Base-by-base conservation (phyloP, 2,797 vertebrate species). In the Nannoperca obscura region DNA sequence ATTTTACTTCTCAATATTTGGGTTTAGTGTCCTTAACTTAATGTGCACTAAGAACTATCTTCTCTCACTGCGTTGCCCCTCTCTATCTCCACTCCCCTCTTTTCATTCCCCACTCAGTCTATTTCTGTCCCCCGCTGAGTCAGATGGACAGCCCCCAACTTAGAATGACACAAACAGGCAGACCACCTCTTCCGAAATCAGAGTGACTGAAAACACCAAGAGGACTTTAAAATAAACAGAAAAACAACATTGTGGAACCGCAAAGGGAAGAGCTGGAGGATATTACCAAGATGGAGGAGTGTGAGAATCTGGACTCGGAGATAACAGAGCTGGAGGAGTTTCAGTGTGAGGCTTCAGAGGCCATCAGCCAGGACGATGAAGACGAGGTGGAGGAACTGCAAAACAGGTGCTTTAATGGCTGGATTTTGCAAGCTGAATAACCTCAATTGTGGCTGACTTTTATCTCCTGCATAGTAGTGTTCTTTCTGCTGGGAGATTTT, bases 81-180 rank as follows among this genome's bases (percentile, higher is more conserved):
- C 67, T 71, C 55, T 46, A 17, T 53, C 73, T 63, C 66, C 76
- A 53, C 82, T 81, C 78, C 89, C 88, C 84, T 87, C 85, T 84
- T 79, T 74, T 88, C 86, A 79, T 84, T 87, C 87, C 84, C 49
- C 65, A 30, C 78, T 86, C 86, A 63, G 91, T 94, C 97, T 99
- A 99, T 99, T 99, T 98, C 94, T 95, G 97, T 96, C 90, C 85
- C 81, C 83, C 79, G 95, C 96, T 96, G 94, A 96, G 94, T 97
- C 96, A 97, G 95, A 93, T 92, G 94, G 95, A 95, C 91, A 36
- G 89, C 93, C 93, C 94, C 92, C 93, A 91, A 87, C 90, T 95
- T 91, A 94, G 93, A 95, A 96, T 96, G 96, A 95, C 93, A 93
- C 94, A 89, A 95, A 93, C 95, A 85, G 90, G 90, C 90, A 90